Conservation (phyloP, 2,888 invertebrate genomes). For the Blomia tropicalis region DNA sequence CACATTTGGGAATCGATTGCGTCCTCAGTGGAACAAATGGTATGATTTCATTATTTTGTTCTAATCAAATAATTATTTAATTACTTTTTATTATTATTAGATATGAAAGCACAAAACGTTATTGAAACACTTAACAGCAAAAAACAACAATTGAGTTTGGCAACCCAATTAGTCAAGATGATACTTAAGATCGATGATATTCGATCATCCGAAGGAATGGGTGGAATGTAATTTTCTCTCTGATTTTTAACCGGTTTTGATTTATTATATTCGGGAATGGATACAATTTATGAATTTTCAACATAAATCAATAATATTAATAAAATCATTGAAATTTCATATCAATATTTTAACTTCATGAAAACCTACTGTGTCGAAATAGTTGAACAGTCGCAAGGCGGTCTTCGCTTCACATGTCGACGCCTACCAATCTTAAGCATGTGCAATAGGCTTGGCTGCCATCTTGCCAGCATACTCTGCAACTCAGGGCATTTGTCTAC, state of each 20-base stretch:
- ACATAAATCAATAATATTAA: too few relatives aligned
- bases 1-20: constrained; percentile 84
- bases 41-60: constrained; percentile 31
- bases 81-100: constrained; percentile 37
- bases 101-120: constrained; percentile 88
- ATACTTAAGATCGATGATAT: constrained; percentile 98
- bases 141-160: constrained; percentile 87
- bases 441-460: too few relatives aligned
- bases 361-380: too few relatives aligned
- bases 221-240: background rate
- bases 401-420: too few relatives aligned
- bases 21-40: constrained; percentile 56
- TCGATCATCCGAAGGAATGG: constrained; percentile 41
- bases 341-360: too few relatives aligned
- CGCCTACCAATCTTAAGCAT: too few relatives aligned
- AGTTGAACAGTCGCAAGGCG: too few relatives aligned
- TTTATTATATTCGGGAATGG: too few relatives aligned
- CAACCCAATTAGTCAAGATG: constrained; percentile 97
- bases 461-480: too few relatives aligned
- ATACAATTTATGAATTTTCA: too few relatives aligned
- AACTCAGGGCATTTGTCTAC: too few relatives aligned
- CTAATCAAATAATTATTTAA: background rate
- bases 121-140: constrained; percentile 93
- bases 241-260: background rate
- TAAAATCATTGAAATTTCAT: too few relatives aligned